Evolutionary conservation across 1,140 invertebrate genomes (phyloP).

Genomic region (Tetragnatha versicolor): DNA sequence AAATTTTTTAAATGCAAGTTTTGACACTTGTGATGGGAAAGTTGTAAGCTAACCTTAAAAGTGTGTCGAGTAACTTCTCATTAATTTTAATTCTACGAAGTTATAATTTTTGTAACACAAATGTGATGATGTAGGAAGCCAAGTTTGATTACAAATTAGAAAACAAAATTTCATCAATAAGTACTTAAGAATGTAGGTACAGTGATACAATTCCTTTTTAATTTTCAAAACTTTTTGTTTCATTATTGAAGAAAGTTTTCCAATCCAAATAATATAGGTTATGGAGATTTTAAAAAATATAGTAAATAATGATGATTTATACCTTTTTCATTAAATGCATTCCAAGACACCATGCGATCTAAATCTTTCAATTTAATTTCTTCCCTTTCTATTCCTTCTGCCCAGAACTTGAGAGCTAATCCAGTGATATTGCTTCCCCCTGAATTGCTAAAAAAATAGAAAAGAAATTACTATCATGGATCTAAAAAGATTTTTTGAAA

Average conservation of each 20-base stretch:
- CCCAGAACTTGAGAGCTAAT: conserved; percentile 72
- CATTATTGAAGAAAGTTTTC: not conserved
- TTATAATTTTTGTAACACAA: not conserved
- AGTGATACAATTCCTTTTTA: not conserved
- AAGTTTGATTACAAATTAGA: not conserved
- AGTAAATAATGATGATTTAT: not conserved
- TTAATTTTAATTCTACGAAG: not conserved
- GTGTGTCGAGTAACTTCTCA: not conserved
- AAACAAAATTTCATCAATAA: not conserved
- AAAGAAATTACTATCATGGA: not conserved
- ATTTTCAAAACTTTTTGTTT: not conserved
- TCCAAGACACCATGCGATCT: conserved; percentile 75
- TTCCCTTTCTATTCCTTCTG: conserved; percentile 72
- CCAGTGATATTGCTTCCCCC: conserved; percentile 76
- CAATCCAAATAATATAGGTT: not conserved
- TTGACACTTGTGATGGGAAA: not conserved
- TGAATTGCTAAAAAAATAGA: conserved; percentile 73
- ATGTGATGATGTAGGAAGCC: too few species aligned
- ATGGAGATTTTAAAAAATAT: not conserved
- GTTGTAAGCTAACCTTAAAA: not conserved
- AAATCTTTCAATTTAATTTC: conserved; percentile 76
- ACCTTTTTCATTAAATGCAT: conserved; percentile 76
- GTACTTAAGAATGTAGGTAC: not conserved
- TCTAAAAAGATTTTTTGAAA: not conserved
- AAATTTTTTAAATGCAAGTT: not conserved